Evolutionary conservation across 2,888 invertebrate species (phyloP).

Genomic region (Geophilus truncorum): DNA sequence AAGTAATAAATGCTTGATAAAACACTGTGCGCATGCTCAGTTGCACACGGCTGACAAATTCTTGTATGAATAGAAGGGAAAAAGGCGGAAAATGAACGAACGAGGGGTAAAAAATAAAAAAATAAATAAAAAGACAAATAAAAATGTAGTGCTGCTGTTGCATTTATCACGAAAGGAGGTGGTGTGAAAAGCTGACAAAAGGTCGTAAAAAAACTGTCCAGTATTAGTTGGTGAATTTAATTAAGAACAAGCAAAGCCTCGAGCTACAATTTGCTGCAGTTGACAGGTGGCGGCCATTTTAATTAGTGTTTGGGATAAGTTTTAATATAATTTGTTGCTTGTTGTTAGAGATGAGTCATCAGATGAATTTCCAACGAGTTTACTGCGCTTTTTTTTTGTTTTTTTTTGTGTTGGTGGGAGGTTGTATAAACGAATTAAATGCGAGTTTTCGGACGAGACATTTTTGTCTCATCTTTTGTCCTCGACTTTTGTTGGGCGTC

Average conservation of each 20-base stretch:
- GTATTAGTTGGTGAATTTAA: constrained; percentile 1
- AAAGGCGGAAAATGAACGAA: neutral
- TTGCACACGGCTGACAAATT: neutral
- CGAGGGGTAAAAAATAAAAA: too few species aligned
- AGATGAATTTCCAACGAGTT: neutral
- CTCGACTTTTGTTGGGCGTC: too few species aligned
- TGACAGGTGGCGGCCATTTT: constrained; percentile 10
- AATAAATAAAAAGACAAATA: neutral
- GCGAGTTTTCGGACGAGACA: too few species aligned
- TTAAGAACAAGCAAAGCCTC: neutral
- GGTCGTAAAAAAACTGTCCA: neutral
- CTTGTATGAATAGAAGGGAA: neutral
- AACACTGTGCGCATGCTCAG: neutral
- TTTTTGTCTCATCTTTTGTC: too few species aligned
- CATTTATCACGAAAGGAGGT: neutral
- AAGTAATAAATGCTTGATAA: constrained; percentile 18
- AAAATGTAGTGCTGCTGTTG: neutral
- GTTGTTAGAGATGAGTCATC: neutral
- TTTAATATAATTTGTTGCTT: constrained; percentile 14
- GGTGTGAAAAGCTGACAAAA: neutral
- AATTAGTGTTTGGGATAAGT: constrained; percentile 16
- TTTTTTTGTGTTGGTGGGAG: neutral
- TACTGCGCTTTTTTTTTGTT: neutral
- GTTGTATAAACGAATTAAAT: neutral
- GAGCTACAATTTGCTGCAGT: neutral